phyloP scores from a whole-genome alignment of 1,140 invertebrate species.

The Neomicropteryx cornuta region DNA sequence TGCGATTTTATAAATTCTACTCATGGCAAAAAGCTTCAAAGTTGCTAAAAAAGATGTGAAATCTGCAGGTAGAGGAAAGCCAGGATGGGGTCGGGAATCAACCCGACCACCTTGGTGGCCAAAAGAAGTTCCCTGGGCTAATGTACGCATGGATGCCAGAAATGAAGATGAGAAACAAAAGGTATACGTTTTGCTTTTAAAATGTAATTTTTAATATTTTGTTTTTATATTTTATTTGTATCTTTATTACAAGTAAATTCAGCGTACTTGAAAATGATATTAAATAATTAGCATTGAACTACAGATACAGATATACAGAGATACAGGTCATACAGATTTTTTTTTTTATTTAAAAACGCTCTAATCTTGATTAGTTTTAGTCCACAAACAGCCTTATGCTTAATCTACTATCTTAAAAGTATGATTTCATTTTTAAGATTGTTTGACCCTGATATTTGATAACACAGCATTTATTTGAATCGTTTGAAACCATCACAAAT shows the following conservation, averaged over 20 bases:
- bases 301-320: too few relatives aligned
- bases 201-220: constrained; percentile 3
- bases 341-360: constrained; percentile 3
- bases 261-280: background rate
- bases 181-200: constrained; percentile 40
- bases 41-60: too few relatives aligned
- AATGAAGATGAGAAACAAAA: constrained; percentile 95
- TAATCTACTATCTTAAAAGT: too few relatives aligned
- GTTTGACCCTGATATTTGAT: too few relatives aligned
- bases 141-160: constrained; percentile 93
- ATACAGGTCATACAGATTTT: too few relatives aligned
- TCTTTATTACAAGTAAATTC: background rate
- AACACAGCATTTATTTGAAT: too few relatives aligned
- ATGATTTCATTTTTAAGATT: too few relatives aligned
- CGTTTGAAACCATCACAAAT: too few relatives aligned
- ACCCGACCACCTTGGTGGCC: constrained; percentile 97
- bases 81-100: constrained; percentile 93
- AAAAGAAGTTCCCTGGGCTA: constrained; percentile 93
- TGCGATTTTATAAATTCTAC: too few relatives aligned
- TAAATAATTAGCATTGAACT: background rate
- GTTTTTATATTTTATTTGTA: constrained; percentile 1
- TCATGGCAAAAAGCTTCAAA: too few relatives aligned
- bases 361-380: too few relatives aligned
- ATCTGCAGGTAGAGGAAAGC: constrained; percentile 82
- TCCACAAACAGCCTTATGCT: too few relatives aligned